A percentile compares a stretch with the other conserved stretches of the same genome.
Conservation (phyloP, 2,113 vertebrate species). For the Garra rufa region DNA sequence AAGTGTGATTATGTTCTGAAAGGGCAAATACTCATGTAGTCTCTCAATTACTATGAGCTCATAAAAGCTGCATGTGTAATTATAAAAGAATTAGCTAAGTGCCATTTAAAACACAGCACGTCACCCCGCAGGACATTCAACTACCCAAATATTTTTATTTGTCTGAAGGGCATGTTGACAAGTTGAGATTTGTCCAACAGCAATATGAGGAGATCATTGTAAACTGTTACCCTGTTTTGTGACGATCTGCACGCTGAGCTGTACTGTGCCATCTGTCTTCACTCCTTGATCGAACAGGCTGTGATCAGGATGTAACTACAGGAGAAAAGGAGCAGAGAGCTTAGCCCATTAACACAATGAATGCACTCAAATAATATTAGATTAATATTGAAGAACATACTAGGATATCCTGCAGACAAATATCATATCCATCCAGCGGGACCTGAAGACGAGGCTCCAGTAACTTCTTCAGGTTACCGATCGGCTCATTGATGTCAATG, state of each 20-base stretch:
- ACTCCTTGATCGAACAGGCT: slow-evolving; percentile 99
- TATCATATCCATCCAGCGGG: slow-evolving; percentile 91
- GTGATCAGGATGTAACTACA: slow-evolving; percentile 92
- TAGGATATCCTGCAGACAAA: slow-evolving; percentile 97
- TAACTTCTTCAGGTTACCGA: slow-evolving; percentile 96
- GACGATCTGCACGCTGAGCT: slow-evolving; percentile 97
- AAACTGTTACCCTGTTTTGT: slow-evolving; percentile 86
- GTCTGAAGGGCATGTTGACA: slow-evolving; percentile 10
- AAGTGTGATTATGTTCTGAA: neutral
- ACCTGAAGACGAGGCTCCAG: slow-evolving; percentile 95
- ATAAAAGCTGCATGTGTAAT: slow-evolving; percentile 3
- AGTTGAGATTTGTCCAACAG: neutral
- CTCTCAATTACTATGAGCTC: neutral
- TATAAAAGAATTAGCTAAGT: slow-evolving; percentile 5
- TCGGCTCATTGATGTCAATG: slow-evolving; percentile 96
- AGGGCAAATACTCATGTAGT: neutral
- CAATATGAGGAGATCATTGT: neutral
- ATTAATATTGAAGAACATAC: slow-evolving; percentile 68
- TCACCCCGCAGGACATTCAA: neutral
- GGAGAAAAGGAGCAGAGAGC: neutral
- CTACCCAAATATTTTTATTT: neutral
- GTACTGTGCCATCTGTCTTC: slow-evolving; percentile 97
- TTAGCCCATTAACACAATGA: neutral
- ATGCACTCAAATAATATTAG: neutral
- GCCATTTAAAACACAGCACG: neutral